Evolutionary conservation across 2,113 vertebrate species (phyloP), one percentile per base, ranked within the genome.

Genomic region (Ondatra zibethicus): DNA sequence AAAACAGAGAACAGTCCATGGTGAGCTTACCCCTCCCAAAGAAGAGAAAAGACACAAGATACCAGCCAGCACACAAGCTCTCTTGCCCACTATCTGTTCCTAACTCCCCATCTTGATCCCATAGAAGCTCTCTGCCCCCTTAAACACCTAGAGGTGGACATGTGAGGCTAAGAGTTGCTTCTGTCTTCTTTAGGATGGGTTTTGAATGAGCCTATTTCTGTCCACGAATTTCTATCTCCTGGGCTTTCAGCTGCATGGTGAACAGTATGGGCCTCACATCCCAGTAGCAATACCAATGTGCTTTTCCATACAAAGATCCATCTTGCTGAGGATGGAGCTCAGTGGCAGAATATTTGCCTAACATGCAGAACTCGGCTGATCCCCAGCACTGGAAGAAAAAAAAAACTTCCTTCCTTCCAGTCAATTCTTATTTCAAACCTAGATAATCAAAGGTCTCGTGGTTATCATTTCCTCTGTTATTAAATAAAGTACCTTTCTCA

Each of bases 391-490:
- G 3, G 42, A 66, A 66, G 16, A 0, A 61, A 42, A 82, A 61
- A 84, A 89, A 61, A 61, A 84, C 92, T 29, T 9, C 17, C 10
- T n/a, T 25, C 66, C 31, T n/a, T 11, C 47, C 33, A 70, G 17
- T 72, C 5, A 25, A 47, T n/a, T 50, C 36, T 76, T 36, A 90
- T 92, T 84, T 52, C 42, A 31, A 80, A 88, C 29, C 31, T 0
- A 0, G 65, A 77, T 55, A 27, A 29, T 66, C 42, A 63, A 70
- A 47, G 45, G 68, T 50, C 88, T 92, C 72, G 39, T 42, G 29
- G 33, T 63, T 86, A 84, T 31, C 89, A 75, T 88, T 70, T 68
- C 75, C 45, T 93, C 63, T 85, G 92, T 88, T 23, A 55, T 68
- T 36, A 86, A 88, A 75, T 82, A 90, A 92, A 84, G 75, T 42